Evolutionary conservation across 2,113 vertebrate genomes (phyloP), one percentile per base, ranked within the genome.

Genomic region (Campylorhamphus procurvoides): DNA sequence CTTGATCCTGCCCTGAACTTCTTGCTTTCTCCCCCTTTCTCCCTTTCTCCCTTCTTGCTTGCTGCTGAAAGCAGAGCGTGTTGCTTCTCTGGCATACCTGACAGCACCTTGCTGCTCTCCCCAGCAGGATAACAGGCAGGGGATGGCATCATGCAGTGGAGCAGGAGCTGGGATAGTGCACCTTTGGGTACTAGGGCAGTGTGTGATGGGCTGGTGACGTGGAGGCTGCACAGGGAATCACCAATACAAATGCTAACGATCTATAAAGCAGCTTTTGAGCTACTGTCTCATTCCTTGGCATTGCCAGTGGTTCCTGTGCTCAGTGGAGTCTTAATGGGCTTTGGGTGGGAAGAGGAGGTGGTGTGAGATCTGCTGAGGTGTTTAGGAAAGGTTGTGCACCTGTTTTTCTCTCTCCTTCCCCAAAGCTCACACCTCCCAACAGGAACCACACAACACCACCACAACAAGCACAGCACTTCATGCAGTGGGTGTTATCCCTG

Each of bases 161-260:
- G 72, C 17, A 14, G 88, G 59, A 89, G 1, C n/a, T 14, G 5
- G 24, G 5, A 35, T 77, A 9, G 28, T 9, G 8, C 53, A 35
- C 53, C 49, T 55, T 42, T 12, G 22, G 47, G 76, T 25, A n/a
- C 4, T 4, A 73, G 74, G 40, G 73, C 81, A 49, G 3, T 3
- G 9, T 46, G 27, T 63, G 71, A 17, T 49, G 49, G 23, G 42
- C 40, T 75, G 73, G 35, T 3, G 3, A 12, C 0, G 0, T 18
- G 35, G 37, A 68, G 42, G 49, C 50, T 74, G 29, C 40, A 16
- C 4, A 7, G 40, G 24, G 31, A 18, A 18, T 44, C 19, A 29
- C 47, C 64, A 17, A 44, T 5, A 24, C 0, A 1, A 62, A 23
- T 6, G 12, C 29, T 0, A 3, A 14, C 28, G 5, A 8, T 39